phyloP scores from a whole-genome alignment of 2,113 vertebrate genomes.

The Mobula birostris region DNA sequence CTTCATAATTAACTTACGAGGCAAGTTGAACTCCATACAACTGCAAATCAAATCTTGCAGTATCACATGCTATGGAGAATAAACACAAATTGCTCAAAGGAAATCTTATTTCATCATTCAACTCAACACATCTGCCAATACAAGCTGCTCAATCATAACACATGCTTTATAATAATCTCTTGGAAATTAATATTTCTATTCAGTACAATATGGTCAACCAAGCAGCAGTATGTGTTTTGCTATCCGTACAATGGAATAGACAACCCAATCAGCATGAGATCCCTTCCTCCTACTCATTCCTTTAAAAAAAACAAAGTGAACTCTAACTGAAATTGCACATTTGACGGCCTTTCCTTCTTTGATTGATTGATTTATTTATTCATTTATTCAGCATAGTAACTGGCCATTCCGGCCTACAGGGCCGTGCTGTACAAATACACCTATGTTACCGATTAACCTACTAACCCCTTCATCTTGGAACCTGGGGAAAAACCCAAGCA shows the following conservation, averaged over 20 bases:
- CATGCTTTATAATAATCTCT: not conserved
- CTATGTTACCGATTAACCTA: no score
- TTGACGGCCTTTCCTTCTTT: no score
- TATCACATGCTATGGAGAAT: not conserved
- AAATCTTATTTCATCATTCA: not conserved
- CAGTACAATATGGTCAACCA: not conserved
- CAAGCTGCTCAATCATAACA: not conserved
- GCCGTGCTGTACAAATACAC: no score
- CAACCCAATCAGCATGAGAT: not conserved
- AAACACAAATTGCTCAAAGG: not conserved
- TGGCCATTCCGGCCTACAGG: no score
- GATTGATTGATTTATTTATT: no score
- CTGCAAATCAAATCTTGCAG: not conserved
- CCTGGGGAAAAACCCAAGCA: no score
- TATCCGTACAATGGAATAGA: not conserved
- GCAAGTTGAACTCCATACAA: not conserved
- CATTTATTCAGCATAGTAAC: no score
- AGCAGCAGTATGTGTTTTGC: not conserved
- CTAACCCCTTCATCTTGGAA: no score
- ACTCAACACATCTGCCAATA: not conserved
- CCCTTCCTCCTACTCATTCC: not conserved
- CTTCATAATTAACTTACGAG: not conserved
- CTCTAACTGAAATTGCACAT: not conserved
- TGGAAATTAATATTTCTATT: not conserved
- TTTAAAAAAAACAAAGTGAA: no score